Base-by-base conservation (phyloP, 92 coral and sea anemone genomes). In the Actinostola sp. region DNA sequence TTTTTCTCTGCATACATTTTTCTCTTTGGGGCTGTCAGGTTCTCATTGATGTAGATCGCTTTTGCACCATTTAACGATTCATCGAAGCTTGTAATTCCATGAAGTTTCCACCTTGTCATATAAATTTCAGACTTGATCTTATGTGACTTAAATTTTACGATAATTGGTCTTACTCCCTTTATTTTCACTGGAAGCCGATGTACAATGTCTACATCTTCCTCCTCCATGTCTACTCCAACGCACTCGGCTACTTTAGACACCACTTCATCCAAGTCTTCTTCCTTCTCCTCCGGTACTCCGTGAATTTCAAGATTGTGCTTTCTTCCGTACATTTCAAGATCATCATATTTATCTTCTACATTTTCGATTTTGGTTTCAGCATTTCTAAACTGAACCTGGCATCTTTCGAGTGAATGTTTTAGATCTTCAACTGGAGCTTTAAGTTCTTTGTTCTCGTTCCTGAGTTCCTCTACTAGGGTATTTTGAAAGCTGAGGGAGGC, bases 321-420 rank as follows among this genome's bases (percentile, higher is more conserved):
- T 38, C 70, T 38, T 36, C 52, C 20, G 16, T 65, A 65, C 71
- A 65, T 65, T 45, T 65, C 71, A 8, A 65, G 16, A 16, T 65
- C 20, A 45, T 65, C 71, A 20, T 65, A 0, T 33, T 43, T 65
- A 0, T 27, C 71, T 27, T 65, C 57, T 0, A 63, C 15, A n/a
- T 63, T 50, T 8, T 38, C 34, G 2, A 4, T 31, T n/a, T 23
- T 63, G 10, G 6, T 63, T 8, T 2, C 24, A 15, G 23, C 31
- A n/a, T n/a, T n/a, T n/a, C n/a, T n/a, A n/a, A n/a, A n/a, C n/a
- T n/a, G n/a, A n/a, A n/a, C n/a, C n/a, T n/a, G n/a, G n/a, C n/a
- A n/a, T 17, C 3, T 13, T 21, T 48, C 54, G 9, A 9, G 54
- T 13, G 12, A 9, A 13, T 3, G 9, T 13, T 9, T 48, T 48